Conservation (phyloP, 1,140 invertebrate species). For the Hycleus phaleratus region DNA sequence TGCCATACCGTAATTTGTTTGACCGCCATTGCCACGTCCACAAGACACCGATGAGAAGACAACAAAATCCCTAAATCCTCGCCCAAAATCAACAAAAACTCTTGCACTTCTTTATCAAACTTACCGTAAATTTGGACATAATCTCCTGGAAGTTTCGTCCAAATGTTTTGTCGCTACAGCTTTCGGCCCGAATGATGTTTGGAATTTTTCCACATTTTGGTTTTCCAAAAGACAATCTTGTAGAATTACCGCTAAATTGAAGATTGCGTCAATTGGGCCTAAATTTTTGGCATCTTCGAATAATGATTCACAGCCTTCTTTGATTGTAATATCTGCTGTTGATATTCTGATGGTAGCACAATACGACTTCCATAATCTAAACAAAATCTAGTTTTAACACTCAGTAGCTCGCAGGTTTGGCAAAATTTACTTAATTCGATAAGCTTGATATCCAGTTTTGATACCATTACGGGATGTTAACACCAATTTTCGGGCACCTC, state of each 20-base stretch:
- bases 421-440: slow-evolving; percentile 52
- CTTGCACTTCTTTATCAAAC: too few species aligned
- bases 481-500: slow-evolving; percentile 71
- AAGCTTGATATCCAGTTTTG: slow-evolving; percentile 70
- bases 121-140: slow-evolving; percentile 43
- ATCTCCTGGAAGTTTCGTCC: slow-evolving; percentile 45
- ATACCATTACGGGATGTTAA: slow-evolving; percentile 74
- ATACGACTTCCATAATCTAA: slow-evolving; percentile 47
- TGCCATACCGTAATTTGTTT: slow-evolving; percentile 78
- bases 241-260: slow-evolving; percentile 66
- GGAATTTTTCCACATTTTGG: slow-evolving; percentile 46
- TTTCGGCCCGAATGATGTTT: slow-evolving; percentile 44
- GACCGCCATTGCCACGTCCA: slow-evolving; percentile 80
- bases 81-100: slow-evolving; percentile 69
- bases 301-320: slow-evolving; percentile 47
- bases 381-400: neutral
- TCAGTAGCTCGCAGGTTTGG: too few species aligned
- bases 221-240: slow-evolving; percentile 47
- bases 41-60: slow-evolving; percentile 84
- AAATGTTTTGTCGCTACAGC: slow-evolving; percentile 42
- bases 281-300: slow-evolving; percentile 49
- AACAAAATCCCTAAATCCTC: slow-evolving; percentile 44
- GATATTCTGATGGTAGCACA: slow-evolving; percentile 46
- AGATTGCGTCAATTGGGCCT: slow-evolving; percentile 64
- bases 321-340: slow-evolving; percentile 43